phyloP scores from a whole-genome alignment of 2,888 invertebrate genomes.

The Tachina fera region DNA sequence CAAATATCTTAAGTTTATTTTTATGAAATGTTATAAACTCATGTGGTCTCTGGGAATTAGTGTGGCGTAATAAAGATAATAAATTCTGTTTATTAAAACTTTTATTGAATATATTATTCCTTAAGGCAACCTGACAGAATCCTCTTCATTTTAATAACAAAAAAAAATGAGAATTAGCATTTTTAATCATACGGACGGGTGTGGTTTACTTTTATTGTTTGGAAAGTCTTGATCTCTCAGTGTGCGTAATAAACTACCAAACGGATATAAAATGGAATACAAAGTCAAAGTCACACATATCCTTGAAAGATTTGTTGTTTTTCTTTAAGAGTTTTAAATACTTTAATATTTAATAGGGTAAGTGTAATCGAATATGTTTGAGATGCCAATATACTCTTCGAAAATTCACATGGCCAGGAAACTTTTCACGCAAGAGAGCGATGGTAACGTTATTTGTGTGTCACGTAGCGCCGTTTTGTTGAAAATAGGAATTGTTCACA shows the following conservation, averaged over 20 bases:
- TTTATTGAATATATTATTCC: not conserved
- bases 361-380: too few relatives aligned
- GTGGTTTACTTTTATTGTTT: not conserved
- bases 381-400: too few relatives aligned
- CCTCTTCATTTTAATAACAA: slow-evolving; percentile 4
- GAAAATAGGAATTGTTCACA: too few relatives aligned
- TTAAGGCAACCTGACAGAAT: not conserved
- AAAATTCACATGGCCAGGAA: too few relatives aligned
- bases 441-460: too few relatives aligned
- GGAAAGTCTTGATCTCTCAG: not conserved
- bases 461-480: too few relatives aligned
- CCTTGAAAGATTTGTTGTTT: too few relatives aligned
- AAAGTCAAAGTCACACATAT: not conserved
- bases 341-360: too few relatives aligned
- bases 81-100: not conserved
- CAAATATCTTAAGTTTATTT: too few relatives aligned
- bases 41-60: not conserved
- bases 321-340: too few relatives aligned
- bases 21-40: not conserved
- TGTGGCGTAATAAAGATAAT: not conserved
- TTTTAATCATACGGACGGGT: not conserved
- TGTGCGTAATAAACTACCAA: not conserved
- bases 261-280: not conserved
- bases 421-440: too few relatives aligned
- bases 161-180: not conserved